Conservation (phyloP, 2,888 invertebrate species). For the Petrophora chlorosata region DNA sequence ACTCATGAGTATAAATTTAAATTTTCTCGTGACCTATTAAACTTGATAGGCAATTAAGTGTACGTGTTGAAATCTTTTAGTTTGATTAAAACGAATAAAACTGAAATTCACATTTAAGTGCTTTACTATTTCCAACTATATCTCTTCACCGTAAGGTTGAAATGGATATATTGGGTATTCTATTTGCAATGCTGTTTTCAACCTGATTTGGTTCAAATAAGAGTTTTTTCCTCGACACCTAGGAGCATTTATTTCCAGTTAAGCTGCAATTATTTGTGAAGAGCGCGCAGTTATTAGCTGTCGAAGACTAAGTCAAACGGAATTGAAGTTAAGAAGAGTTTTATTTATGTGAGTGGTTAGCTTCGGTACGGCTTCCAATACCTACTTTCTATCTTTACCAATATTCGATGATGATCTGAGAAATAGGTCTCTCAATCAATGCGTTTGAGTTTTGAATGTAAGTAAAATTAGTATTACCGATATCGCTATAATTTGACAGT, state of each 20-base stretch:
- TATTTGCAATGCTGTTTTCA: slow-evolving; percentile 12
- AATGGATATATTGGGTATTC: not conserved
- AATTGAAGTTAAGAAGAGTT: not conserved
- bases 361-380: not conserved
- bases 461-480: too few relatives aligned
- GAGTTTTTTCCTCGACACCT: slow-evolving; percentile 7
- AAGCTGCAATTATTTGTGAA: slow-evolving; percentile 12
- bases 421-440: too few relatives aligned
- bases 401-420: too few relatives aligned
- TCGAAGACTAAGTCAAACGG: not conserved
- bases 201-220: slow-evolving; percentile 13
- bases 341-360: not conserved
- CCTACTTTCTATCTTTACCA: too few relatives aligned
- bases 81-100: slow-evolving; percentile 36
- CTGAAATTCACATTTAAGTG: not conserved
- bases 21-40: slow-evolving; percentile 29
- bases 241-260: slow-evolving; percentile 16
- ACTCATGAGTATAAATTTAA: slow-evolving; percentile 13
- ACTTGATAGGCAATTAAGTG: slow-evolving; percentile 35
- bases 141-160: not conserved
- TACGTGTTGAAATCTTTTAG: slow-evolving; percentile 37
- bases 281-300: not conserved
- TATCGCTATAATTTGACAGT: too few relatives aligned
- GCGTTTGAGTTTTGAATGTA: too few relatives aligned
- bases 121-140: slow-evolving; percentile 6